These are phyloP conservation scores for Cremastobaeus sp. DNA, from an alignment of 2,888 invertebrate genomes.

Conservation along the genomic window DNA sequence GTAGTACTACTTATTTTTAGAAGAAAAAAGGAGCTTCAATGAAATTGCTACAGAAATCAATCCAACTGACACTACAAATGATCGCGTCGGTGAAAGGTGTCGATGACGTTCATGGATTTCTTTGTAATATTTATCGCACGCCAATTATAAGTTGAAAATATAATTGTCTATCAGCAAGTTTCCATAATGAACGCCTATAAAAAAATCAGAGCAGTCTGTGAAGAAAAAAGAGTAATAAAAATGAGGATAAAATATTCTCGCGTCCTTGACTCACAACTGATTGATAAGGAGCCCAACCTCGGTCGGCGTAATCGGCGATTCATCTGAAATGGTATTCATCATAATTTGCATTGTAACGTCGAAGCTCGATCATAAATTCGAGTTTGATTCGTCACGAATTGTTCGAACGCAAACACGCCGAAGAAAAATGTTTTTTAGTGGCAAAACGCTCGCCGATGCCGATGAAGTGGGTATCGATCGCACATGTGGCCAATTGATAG, in stretches of 20 bases:
- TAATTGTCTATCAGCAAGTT: no score
- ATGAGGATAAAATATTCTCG: not conserved
- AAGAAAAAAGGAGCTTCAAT: no score
- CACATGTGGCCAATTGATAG: slow-evolving; percentile 42
- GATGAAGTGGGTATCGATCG: slow-evolving; percentile 45
- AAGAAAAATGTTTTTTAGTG: slow-evolving; percentile 32
- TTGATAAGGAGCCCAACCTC: slow-evolving; percentile 28
- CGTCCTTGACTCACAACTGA: slow-evolving; percentile 14
- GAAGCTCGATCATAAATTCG: slow-evolving; percentile 28
- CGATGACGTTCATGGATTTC: no score
- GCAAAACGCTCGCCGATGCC: slow-evolving; percentile 14
- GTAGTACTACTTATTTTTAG: no score
- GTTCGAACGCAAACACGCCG: slow-evolving; percentile 20
- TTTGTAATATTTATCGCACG: no score
- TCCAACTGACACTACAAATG: no score
- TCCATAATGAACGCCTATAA: no score
- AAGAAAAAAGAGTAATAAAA: not conserved
- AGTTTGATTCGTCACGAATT: slow-evolving; percentile 26
- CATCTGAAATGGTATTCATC: slow-evolving; percentile 26
- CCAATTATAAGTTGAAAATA: no score
- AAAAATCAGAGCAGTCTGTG: no score
- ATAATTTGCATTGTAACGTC: slow-evolving; percentile 35
- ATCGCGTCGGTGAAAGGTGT: no score
- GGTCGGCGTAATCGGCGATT: slow-evolving; percentile 6
- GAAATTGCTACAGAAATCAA: no score